Evolutionary conservation across 2,113 vertebrate species (phyloP).

Genomic region (Neodontobutis hainanensis): DNA sequence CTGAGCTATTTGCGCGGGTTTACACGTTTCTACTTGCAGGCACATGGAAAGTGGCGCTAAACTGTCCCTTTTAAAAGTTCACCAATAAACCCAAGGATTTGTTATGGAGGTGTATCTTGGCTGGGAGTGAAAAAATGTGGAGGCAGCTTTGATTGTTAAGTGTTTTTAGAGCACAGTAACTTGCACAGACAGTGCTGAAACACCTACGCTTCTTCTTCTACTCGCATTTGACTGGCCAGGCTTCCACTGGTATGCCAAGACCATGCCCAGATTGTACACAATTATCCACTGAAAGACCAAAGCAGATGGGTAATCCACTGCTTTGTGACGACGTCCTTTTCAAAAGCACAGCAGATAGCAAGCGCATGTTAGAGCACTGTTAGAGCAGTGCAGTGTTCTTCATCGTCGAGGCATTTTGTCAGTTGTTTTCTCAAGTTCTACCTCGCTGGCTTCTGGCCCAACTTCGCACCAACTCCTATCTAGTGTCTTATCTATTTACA

Average conservation of each 20-base stretch:
- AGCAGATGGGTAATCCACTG: neutral
- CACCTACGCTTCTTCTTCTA: conserved; percentile 29
- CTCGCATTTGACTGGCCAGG: conserved; percentile 15
- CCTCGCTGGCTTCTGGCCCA: conserved; percentile 18
- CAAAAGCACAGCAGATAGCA: neutral
- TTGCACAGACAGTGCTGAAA: conserved; percentile 21
- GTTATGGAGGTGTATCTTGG: conserved; percentile 10
- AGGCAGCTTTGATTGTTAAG: conserved; percentile 32
- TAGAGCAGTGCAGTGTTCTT: neutral
- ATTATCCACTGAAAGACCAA: conserved; percentile 1
- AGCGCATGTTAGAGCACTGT: conserved; percentile 9
- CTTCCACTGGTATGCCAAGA: conserved; percentile 19
- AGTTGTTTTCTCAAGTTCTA: neutral
- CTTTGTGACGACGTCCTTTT: neutral
- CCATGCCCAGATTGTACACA: conserved; percentile 14
- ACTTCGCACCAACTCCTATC: conserved; percentile 15
- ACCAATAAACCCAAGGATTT: conserved; percentile 28
- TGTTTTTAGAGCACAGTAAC: neutral
- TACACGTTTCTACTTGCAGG: conserved; percentile 48
- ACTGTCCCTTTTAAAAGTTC: conserved; percentile 8
- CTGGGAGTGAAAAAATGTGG: conserved; percentile 32
- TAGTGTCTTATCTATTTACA: conserved; percentile 11
- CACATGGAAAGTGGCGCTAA: conserved; percentile 25
- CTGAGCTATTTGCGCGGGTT: neutral
- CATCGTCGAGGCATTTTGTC: conserved; percentile 4